Evolutionary conservation across 2,113 vertebrate genomes (phyloP), one percentile per base, ranked within the genome.

Genomic region (Misgurnus anguillicaudatus): DNA sequence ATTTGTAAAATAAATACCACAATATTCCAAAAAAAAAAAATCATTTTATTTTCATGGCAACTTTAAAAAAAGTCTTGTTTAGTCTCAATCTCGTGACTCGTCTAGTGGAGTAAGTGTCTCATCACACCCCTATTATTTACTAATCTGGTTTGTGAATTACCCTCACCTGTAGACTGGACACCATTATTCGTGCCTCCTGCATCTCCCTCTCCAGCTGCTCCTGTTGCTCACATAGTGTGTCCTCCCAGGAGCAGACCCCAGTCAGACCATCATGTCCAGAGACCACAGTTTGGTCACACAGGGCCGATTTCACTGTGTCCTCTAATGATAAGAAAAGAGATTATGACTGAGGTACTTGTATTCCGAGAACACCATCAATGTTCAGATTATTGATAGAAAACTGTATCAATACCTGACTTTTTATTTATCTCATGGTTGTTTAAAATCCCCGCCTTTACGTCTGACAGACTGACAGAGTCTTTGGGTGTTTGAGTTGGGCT

Each of bases 171-270:
- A 99, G 86, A 78, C 95, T 93, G 4, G 96, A 98, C 86, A 99
- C 96, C 96, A 99, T 98, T 88, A 94, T 95, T 70, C 97, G 94
- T 0, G 98, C 94, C 85, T 99, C 98, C 79, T 97, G 94, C 92
- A 99, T 96, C 73, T 99, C 98, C 87, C 91, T 95, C 79, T 98
- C 97, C 87, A 99, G 88, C 78, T 94, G 91, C 73, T 94, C 94
- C 84, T 96, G 95, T 71, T 96, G 94, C 48, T 97, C 95, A 88
- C 94, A 79, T 64, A 98, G 87, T 81, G 94, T 94, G 41, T 96
- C 94, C 63, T 96, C 97, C 98, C 95, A 96, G 48, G 92, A 90
- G 38, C 82, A 89, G 83, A 93, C 91, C 86, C 90, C 62, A 53
- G 39, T 89, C 0, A 74, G 75, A 1, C 69, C 85, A 70, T 81